Conservation (phyloP, 2,888 invertebrate genomes). For the Melieria crassipennis region DNA sequence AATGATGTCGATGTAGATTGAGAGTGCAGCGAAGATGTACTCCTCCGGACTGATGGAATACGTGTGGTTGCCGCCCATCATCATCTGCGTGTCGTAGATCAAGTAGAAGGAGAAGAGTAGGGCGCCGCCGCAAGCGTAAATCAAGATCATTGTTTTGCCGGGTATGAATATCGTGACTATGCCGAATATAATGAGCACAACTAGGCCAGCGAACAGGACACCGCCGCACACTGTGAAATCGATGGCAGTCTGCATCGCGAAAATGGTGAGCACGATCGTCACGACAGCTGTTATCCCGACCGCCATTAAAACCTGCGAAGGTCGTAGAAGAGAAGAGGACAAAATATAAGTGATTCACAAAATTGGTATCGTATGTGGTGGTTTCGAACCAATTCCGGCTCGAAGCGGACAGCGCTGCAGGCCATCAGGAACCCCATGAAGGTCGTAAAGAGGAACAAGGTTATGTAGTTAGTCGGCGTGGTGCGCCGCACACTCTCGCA, state of each 20-base stretch:
- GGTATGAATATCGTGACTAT: constrained; percentile 72
- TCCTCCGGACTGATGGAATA: constrained; percentile 88
- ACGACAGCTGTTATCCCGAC: constrained; percentile 88
- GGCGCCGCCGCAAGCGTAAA: constrained; percentile 85
- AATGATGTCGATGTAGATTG: constrained; percentile 54
- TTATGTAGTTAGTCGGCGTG: constrained; percentile 85
- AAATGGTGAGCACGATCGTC: constrained; percentile 82
- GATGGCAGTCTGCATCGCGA: constrained; percentile 90
- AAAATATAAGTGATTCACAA: neutral
- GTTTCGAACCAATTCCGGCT: constrained; percentile 65
- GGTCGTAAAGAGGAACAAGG: constrained; percentile 81
- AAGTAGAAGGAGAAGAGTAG: constrained; percentile 86
- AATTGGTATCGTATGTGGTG: neutral
- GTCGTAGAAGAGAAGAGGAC: no score
- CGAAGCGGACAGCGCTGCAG: constrained; percentile 71
- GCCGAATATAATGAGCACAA: constrained; percentile 80
- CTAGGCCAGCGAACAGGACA: constrained; percentile 74
- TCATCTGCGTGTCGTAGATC: constrained; percentile 87
- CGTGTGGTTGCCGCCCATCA: constrained; percentile 89
- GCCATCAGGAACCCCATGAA: constrained; percentile 83
- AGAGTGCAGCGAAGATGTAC: constrained; percentile 89
- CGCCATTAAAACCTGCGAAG: constrained; percentile 78
- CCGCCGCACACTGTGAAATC: constrained; percentile 84
- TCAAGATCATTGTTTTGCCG: constrained; percentile 69
- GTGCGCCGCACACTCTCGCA: constrained; percentile 67